Evolutionary conservation across 2,888 invertebrate species (phyloP), one percentile per base, ranked within the genome.

Genomic region (Epinotia demarniana): DNA sequence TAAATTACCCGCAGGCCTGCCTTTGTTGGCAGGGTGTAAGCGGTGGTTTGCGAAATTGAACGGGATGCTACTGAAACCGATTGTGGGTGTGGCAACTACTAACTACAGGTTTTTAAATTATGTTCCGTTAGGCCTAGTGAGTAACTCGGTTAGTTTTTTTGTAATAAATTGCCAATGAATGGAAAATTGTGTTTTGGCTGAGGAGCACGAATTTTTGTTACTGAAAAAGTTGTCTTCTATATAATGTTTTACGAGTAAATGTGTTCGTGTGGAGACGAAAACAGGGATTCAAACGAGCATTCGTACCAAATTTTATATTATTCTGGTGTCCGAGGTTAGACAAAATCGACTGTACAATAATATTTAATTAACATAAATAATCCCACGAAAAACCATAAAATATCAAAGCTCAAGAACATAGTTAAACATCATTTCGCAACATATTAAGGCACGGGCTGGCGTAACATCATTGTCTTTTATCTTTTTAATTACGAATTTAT

Each of bases 21-120:
- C 27, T 3, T 16, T 55, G 53, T 53, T 53, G n/a, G n/a, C 18
- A 57, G 33, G 62, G 46, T 58, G 58, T 58, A 63, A 69, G 73
- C 49, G 39, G 63, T 33, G 69, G 33, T 70, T 74, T 70, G 63
- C 77, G 72, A 73, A 72, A 78, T 74, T 74, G 73, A 72, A 74
- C 77, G 78, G 78, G 78, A 78, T 79, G 79, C 78, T 64, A 72
- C 77, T 73, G 78, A 77, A 78, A 76, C 55, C 68, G 62, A 69
- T 69, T 63, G 70, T 3, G 69, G 57, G 58, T 63, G 39, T 63
- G 39, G 74, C 58, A 70, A 67, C 72, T 60, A 11, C 18, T 68
- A 73, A 73, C 55, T 55, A 62, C 43, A 55, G 53, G 57, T 62
- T 57, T 68, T 16, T 33, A 46, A 69, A 63, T 63, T 58, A 58